phyloP scores from a whole-genome alignment of 1,140 invertebrate species.

The Berghia stephanieae region DNA sequence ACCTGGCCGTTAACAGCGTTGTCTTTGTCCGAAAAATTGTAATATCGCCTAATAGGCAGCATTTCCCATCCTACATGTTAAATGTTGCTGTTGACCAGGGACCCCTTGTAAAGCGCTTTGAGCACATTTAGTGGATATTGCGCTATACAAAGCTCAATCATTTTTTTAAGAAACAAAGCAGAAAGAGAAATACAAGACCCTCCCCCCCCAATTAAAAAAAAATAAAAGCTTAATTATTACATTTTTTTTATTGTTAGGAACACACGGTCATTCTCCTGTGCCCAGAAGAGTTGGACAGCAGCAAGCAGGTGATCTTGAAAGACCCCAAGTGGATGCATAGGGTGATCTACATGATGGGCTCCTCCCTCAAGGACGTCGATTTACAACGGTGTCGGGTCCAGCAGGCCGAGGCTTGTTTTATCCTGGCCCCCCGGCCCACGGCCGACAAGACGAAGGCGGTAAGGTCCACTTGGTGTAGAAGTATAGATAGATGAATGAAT shows the following conservation, averaged over 20 bases:
- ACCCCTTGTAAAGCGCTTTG: too few relatives aligned
- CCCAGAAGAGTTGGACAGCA: conserved; percentile 95
- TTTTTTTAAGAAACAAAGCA: too few relatives aligned
- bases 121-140: too few relatives aligned
- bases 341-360: conserved; percentile 97
- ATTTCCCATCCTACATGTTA: too few relatives aligned
- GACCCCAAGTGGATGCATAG: conserved; percentile 97
- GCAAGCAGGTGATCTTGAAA: conserved; percentile 96
- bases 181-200: too few relatives aligned
- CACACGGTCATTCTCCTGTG: conserved; percentile 95
- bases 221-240: neutral
- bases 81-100: too few relatives aligned
- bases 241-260: conserved; percentile 73
- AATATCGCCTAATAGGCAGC: too few relatives aligned
- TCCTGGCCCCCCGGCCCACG: conserved; percentile 91
- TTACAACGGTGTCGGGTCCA: conserved; percentile 90
- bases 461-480: conserved; percentile 67
- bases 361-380: conserved; percentile 92
- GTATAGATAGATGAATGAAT: too few relatives aligned
- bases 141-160: too few relatives aligned
- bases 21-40: too few relatives aligned
- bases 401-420: conserved; percentile 95
- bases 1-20: too few relatives aligned
- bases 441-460: conserved; percentile 92
- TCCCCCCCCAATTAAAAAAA: too few relatives aligned